Evolutionary conservation across 2,113 vertebrate species (phyloP).

Genomic region (Merops nubicus): DNA sequence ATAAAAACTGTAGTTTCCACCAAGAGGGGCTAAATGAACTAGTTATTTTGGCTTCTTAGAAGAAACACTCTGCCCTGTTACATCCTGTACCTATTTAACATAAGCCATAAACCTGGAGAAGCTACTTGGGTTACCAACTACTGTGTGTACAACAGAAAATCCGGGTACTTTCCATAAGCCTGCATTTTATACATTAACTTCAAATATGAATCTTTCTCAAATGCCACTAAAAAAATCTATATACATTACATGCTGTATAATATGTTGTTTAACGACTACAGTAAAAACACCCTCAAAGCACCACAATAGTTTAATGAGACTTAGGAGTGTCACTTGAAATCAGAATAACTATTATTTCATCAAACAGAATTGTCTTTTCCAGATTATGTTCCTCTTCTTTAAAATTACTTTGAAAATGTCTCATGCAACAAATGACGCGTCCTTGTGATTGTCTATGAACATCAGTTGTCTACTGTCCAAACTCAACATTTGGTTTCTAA

Average conservation of each 20-base stretch:
- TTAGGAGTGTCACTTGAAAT: background rate
- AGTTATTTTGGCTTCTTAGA: background rate
- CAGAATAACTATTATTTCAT: background rate
- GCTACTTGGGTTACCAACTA: background rate
- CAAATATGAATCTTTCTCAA: background rate
- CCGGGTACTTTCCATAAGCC: background rate
- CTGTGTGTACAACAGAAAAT: background rate
- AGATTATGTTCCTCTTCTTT: background rate
- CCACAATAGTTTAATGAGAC: background rate
- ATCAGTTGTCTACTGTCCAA: background rate
- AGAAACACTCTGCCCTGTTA: background rate
- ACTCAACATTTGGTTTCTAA: background rate
- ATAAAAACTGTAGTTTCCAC: background rate
- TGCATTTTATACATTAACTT: background rate
- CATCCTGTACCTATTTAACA: background rate
- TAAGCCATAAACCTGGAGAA: background rate
- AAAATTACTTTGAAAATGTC: background rate
- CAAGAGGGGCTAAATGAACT: background rate
- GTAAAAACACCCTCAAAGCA: background rate
- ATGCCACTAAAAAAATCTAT: background rate
- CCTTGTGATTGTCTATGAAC: background rate
- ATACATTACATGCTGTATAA: background rate
- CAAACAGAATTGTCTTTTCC: background rate
- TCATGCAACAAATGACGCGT: background rate
- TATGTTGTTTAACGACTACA: background rate